A percentile compares a stretch with the other conserved stretches of the same genome.
Evolutionary conservation across 2,888 invertebrate species (phyloP).

Genomic region (Microplitis manilae): DNA sequence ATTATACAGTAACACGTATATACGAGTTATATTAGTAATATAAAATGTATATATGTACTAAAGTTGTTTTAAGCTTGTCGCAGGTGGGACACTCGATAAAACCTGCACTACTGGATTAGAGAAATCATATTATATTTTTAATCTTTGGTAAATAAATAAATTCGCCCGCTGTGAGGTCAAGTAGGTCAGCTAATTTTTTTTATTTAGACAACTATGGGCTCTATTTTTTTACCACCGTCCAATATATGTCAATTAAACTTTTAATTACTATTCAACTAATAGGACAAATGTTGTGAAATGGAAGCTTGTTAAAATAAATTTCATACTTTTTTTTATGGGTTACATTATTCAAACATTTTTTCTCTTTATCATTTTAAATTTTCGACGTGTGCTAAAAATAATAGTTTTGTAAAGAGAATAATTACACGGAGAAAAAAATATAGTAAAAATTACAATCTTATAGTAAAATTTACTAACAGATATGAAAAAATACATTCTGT

Average conservation of each 20-base stretch:
- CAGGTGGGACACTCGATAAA: constrained; percentile 45
- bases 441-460: no score
- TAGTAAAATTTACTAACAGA: no score
- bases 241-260: neutral
- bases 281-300: no score
- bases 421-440: no score
- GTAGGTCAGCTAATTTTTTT: neutral
- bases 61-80: constrained; percentile 27
- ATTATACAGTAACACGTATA: constrained; percentile 12
- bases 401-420: no score
- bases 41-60: constrained; percentile 10
- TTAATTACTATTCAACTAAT: no score
- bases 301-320: no score
- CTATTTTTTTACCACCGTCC: neutral
- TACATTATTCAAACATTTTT: no score
- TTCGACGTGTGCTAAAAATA: no score
- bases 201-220: neutral
- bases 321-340: no score
- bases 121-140: constrained; percentile 42
- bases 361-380: no score
- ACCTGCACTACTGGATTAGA: constrained; percentile 52
- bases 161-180: neutral
- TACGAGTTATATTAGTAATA: constrained; percentile 2
- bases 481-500: no score
- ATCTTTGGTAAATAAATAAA: neutral